Base-by-base conservation (phyloP, 2,888 invertebrate species). In the Gasteruption jaculator region DNA sequence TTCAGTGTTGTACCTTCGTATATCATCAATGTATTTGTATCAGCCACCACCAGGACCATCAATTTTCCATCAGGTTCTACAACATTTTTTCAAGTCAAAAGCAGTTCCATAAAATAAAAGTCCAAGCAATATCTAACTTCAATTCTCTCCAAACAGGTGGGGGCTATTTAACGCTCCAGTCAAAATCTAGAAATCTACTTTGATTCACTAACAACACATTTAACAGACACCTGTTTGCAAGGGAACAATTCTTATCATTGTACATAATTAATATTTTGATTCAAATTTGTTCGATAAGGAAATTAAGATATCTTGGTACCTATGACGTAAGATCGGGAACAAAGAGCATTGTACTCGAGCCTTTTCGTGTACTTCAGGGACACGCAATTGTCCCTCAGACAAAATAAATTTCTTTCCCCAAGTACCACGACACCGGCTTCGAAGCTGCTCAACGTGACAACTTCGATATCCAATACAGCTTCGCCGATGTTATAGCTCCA, bases 401-500 rank as follows among this genome's bases (percentile, higher is more conserved):
- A 86, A 59, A 83, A 91, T 11, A 95, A 75, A 71, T 87, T 86
- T 54, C 85, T 80, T 70, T 94, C 92, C 24, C 91, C 92, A 42
- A 94, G 73, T 19, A 91, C 80, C 47, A 91, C 70, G 40, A 95
- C 81, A 46, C 81, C 82, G 5, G 85, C 81, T 71, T 77, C 83
- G 71, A 68, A 81, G 69, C 79, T 85, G 68, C 56, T 65, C 42
- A 79, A 74, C 57, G 77, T 75, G 43, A 86, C 76, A 18, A 79
- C 75, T 65, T 79, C 74, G 34, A 89, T 74, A 37, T 80, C 78
- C 31, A 83, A 63, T 8, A 85, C 78, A 58, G 80, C 77, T 71
- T 89, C 89, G 1, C 94, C 93, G 3, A 94, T 73, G 61, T 88
- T 89, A 63, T 82, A 86, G 16, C 73, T 74, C 91, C 91, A 91